Evolutionary conservation across 2,113 vertebrate species (phyloP).

Genomic region (Chamaetylas fuelleborni): DNA sequence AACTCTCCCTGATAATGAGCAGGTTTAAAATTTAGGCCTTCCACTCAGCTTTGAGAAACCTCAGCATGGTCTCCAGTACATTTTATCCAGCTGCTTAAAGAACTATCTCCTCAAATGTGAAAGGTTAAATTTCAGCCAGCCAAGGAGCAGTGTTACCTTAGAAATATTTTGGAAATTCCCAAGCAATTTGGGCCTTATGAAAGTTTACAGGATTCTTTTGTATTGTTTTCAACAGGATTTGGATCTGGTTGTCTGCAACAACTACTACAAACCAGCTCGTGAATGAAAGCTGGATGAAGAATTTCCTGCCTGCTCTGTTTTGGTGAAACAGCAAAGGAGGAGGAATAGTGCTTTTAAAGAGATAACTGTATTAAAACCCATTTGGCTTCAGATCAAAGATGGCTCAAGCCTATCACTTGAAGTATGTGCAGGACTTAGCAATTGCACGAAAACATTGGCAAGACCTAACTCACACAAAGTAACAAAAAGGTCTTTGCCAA

Average conservation of each 20-base stretch:
- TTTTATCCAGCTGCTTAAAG: background rate
- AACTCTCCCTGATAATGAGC: background rate
- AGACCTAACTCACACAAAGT: background rate
- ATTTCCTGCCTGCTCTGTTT: conserved; percentile 46
- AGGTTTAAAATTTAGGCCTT: background rate
- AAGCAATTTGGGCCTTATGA: background rate
- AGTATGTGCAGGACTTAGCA: conserved; percentile 12
- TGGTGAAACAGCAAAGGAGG: conserved; percentile 10
- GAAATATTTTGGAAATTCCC: background rate
- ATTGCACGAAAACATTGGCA: conserved; percentile 8
- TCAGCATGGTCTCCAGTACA: background rate
- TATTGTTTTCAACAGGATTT: background rate
- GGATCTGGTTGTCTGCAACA: background rate
- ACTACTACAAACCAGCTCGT: background rate
- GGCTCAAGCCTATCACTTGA: background rate
- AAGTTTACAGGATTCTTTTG: background rate
- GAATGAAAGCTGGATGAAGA: conserved; percentile 53
- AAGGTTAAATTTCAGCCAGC: background rate
- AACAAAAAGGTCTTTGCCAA: background rate
- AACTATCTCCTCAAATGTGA: background rate
- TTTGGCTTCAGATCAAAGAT: conserved; percentile 68
- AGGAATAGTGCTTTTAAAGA: conserved; percentile 26
- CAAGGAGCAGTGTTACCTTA: background rate
- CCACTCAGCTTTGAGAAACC: background rate
- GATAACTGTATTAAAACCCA: conserved; percentile 9